Conservation (phyloP, 2,888 invertebrate genomes). For the Tholera decimalis region DNA sequence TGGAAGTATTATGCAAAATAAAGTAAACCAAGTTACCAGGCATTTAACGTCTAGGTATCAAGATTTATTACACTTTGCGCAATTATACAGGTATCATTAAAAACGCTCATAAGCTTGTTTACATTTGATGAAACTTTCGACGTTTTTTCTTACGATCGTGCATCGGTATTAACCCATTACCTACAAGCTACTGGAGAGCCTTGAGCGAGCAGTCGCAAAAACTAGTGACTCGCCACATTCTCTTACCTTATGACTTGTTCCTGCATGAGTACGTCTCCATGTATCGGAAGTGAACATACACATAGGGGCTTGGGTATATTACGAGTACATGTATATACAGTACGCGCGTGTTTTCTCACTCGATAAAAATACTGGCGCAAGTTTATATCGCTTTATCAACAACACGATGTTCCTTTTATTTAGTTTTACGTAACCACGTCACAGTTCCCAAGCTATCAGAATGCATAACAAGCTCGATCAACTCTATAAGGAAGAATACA, state of each 20-base stretch:
- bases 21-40: constrained; percentile 20
- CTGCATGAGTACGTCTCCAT: constrained; percentile 41
- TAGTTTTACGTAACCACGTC: constrained; percentile 80
- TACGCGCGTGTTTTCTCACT: constrained; percentile 22
- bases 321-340: background rate
- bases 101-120: constrained; percentile 19
- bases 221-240: constrained; percentile 78
- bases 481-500: constrained; percentile 83
- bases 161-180: constrained; percentile 69
- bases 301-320: background rate
- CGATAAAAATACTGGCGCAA: constrained; percentile 41
- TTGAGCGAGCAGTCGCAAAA: constrained; percentile 76
- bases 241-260: constrained; percentile 69
- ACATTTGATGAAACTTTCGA: constrained; percentile 43
- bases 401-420: constrained; percentile 57
- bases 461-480: constrained; percentile 86
- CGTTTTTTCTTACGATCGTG: constrained; percentile 57
- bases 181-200: constrained; percentile 71
- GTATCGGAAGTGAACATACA: constrained; percentile 67
- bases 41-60: constrained; percentile 11
- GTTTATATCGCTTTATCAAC: constrained; percentile 59
- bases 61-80: constrained; percentile 33
- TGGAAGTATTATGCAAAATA: constrained; percentile 42
- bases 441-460: constrained; percentile 86
- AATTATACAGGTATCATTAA: constrained; percentile 41